Evolutionary conservation across 2,797 vertebrate genomes (phyloP).

Genomic region (Enteromius afrohamiltoni): DNA sequence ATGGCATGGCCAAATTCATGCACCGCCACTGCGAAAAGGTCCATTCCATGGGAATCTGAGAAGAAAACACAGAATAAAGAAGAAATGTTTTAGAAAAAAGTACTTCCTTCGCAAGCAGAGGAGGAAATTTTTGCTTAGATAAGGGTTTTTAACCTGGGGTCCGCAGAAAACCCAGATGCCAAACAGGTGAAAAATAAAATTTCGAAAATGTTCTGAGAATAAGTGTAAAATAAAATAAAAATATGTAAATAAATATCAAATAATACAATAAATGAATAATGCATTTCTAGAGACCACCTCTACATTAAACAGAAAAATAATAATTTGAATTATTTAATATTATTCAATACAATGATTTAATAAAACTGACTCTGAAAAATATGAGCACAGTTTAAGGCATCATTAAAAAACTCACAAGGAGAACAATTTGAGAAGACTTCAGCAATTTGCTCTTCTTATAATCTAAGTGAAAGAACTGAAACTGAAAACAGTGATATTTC

Average conservation of each 20-base stretch:
- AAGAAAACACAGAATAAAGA: background rate
- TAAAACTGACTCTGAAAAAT: background rate
- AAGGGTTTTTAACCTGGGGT: background rate
- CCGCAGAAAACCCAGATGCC: background rate
- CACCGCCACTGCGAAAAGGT: conserved; percentile 94
- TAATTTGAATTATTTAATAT: no score
- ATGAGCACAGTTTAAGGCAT: background rate
- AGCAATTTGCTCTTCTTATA: background rate
- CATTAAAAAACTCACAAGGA: background rate
- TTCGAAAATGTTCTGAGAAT: background rate
- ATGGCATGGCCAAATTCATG: conserved; percentile 98
- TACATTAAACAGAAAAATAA: background rate
- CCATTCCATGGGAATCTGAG: conserved; percentile 90
- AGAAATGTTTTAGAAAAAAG: background rate
- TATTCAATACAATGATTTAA: no score
- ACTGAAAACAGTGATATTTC: conserved; percentile 11
- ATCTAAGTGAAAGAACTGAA: background rate
- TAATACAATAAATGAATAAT: background rate
- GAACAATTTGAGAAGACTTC: background rate
- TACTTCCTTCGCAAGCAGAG: background rate
- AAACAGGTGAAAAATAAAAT: background rate
- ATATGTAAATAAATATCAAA: background rate
- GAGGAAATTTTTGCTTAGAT: background rate
- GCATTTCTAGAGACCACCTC: background rate
- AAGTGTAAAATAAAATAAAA: background rate